Evolutionary conservation across 1,140 invertebrate genomes (phyloP).

Genomic region (Drosophila willistoni): DNA sequence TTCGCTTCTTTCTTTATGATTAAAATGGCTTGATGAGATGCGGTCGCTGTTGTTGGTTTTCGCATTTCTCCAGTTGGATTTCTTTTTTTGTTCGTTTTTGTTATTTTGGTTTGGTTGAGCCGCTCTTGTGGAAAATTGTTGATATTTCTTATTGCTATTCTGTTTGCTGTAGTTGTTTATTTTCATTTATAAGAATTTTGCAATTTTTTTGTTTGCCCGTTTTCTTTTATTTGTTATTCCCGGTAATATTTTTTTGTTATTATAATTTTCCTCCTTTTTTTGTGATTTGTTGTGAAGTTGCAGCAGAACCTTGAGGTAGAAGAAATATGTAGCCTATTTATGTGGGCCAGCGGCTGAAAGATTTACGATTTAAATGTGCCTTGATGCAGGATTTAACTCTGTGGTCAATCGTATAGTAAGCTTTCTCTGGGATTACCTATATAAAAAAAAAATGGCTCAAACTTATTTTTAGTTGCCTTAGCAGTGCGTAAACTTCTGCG

Average conservation of each 20-base stretch:
- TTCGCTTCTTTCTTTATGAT: constrained; percentile 53
- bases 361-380: constrained; percentile 12
- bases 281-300: neutral
- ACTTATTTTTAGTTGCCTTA: neutral
- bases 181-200: constrained; percentile 52
- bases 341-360: neutral
- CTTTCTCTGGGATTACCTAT: neutral
- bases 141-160: constrained; percentile 30
- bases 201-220: constrained; percentile 39
- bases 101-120: constrained; percentile 8
- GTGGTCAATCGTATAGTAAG: constrained; percentile 1
- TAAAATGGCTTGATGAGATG: constrained; percentile 69
- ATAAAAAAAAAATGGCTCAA: neutral
- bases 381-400: neutral
- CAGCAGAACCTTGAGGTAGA: neutral
- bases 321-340: constrained; percentile 40
- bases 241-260: neutral
- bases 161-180: constrained; percentile 41
- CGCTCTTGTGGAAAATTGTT: constrained; percentile 60
- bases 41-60: constrained; percentile 28
- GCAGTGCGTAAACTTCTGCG: neutral
- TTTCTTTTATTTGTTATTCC: constrained; percentile 7
- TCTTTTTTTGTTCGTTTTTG: constrained; percentile 25
- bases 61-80: neutral
- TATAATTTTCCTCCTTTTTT: neutral